Evolutionary conservation across 2,113 vertebrate species (phyloP).

Genomic region (Rousettus leschenaultii): DNA sequence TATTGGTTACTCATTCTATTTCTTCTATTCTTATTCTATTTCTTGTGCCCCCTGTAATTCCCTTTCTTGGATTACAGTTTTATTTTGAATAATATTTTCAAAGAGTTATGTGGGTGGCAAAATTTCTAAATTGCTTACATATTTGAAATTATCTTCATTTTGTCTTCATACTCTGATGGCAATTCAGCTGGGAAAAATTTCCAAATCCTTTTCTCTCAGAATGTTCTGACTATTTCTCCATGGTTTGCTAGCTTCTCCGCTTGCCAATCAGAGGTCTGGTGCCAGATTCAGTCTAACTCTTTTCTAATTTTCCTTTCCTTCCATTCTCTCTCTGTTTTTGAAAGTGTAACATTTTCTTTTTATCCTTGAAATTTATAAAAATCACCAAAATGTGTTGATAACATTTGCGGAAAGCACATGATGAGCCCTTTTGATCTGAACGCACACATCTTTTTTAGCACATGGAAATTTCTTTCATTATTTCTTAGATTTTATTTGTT

Average conservation of each 20-base stretch:
- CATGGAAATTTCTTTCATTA: not conserved
- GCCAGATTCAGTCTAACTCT: not conserved
- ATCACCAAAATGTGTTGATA: not conserved
- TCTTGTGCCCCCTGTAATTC: not conserved
- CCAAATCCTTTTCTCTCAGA: not conserved
- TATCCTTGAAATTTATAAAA: not conserved
- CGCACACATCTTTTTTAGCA: not conserved
- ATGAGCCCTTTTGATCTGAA: not conserved
- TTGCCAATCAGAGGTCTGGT: not conserved
- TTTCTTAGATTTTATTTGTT: not conserved
- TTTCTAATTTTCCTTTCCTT: not conserved
- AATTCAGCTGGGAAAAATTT: not conserved
- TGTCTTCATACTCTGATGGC: not conserved
- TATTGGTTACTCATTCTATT: not conserved
- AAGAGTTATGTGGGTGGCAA: not conserved
- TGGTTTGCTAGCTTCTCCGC: not conserved
- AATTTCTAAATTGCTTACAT: not conserved
- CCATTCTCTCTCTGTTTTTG: not conserved
- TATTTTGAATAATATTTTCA: constrained; percentile 32
- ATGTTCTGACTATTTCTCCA: not conserved
- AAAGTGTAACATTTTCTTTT: not conserved
- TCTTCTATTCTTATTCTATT: not conserved
- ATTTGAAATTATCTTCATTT: constrained; percentile 36
- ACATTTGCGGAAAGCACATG: not conserved
- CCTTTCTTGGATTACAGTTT: constrained; percentile 7